Percentiles rank a stretch among this genome's conserved stretches.
Conservation (phyloP, 35 echinoderm and acorn worm species). For the Acanthaster planci region DNA sequence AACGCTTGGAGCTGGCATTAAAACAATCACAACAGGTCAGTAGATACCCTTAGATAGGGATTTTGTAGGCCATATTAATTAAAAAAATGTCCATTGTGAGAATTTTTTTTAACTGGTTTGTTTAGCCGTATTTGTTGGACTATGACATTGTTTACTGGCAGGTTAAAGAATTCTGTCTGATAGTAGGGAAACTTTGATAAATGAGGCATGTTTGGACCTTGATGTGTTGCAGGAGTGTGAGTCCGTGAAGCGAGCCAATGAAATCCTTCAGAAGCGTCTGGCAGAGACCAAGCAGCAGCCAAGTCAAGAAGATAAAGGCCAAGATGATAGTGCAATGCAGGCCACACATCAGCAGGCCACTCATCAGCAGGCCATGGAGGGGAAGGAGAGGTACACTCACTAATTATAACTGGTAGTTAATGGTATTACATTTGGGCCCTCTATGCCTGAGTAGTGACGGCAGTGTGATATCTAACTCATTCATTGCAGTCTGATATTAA, state of each 20-base stretch:
- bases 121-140: background rate
- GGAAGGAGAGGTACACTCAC: conserved; percentile 72
- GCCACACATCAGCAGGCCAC: conserved; percentile 6
- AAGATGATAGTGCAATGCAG: conserved; percentile 47
- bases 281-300: conserved; percentile 33
- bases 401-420: too few species aligned
- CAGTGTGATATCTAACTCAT: too few species aligned
- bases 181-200: too few species aligned
- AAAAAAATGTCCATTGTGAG: too few species aligned
- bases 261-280: conserved; percentile 57
- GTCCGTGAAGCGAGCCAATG: conserved; percentile 39
- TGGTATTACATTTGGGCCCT: too few species aligned
- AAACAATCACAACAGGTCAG: conserved; percentile 54
- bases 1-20: conserved; percentile 52
- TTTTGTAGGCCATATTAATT: too few species aligned
- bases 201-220: background rate
- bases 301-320: conserved; percentile 47
- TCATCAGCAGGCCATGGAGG: conserved; percentile 43
- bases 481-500: too few species aligned
- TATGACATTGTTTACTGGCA: background rate
- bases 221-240: conserved; percentile 47
- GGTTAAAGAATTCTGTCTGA: background rate
- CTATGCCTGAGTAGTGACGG: too few species aligned
- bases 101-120: too few species aligned
- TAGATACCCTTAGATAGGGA: too few species aligned